These are phyloP conservation scores for Tenodera sinensis DNA, from an alignment of 2,888 invertebrate genomes.

Conservation along the genomic window DNA sequence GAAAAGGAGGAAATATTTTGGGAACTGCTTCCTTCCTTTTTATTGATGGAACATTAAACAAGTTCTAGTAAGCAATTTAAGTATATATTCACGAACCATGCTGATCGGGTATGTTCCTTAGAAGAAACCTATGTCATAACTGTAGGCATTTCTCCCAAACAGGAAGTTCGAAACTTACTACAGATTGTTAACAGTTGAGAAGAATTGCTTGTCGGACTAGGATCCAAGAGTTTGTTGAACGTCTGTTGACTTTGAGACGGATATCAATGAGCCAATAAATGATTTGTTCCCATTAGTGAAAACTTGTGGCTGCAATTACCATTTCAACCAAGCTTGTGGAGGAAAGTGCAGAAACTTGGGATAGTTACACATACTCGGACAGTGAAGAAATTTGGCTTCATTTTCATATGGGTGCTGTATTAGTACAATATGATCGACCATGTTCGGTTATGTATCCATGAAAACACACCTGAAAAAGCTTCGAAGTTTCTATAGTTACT, in stretches of 20 bases:
- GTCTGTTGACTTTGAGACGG: neutral
- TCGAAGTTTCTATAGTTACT: neutral
- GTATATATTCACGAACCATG: neutral
- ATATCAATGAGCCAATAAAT: neutral
- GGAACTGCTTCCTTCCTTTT: neutral
- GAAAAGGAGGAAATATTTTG: neutral
- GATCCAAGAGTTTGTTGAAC: too few species aligned
- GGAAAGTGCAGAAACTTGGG: neutral
- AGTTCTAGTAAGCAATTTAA: neutral
- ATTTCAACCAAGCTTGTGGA: neutral
- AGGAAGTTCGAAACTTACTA: neutral
- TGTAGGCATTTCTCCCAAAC: neutral
- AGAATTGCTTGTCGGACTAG: neutral
- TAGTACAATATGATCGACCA: neutral
- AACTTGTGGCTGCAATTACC: neutral
- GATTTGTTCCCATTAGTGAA: neutral
- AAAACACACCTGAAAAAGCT: neutral
- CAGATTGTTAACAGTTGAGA: neutral
- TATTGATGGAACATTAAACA: neutral
- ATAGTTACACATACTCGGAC: neutral
- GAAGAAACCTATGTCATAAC: neutral
- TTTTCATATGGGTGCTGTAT: neutral
- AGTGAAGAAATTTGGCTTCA: neutral
- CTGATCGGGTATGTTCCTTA: too few species aligned
- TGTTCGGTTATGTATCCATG: neutral